Percentiles rank a stretch among this genome's conserved stretches.
Evolutionary conservation across 2,113 vertebrate genomes (phyloP).

Genomic region (Macheiramphus alcinus): DNA sequence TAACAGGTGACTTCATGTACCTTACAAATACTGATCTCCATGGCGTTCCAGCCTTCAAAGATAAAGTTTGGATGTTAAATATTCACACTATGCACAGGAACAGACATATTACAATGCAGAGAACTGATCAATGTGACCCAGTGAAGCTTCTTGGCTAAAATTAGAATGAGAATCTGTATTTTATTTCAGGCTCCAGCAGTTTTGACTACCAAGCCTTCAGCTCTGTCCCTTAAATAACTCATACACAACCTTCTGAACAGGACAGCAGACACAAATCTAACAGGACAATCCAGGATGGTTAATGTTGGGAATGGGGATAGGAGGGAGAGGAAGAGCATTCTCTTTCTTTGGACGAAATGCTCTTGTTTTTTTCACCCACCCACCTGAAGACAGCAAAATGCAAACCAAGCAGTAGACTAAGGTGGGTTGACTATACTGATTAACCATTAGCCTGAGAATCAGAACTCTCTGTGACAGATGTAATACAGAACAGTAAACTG

Average conservation of each 20-base stretch:
- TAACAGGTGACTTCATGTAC: not conserved
- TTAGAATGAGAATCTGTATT: not conserved
- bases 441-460: not conserved
- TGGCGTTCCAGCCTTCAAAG: not conserved
- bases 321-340: not conserved
- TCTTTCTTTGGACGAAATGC: not conserved
- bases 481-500: not conserved
- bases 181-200: not conserved
- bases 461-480: not conserved
- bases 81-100: not conserved
- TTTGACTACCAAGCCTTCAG: not conserved
- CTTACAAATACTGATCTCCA: not conserved
- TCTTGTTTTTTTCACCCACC: not conserved
- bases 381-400: not conserved
- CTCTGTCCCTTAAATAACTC: not conserved
- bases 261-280: not conserved
- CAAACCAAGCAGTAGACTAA: not conserved
- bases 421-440: not conserved
- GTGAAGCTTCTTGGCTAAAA: constrained; percentile 14
- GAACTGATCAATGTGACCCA: not conserved
- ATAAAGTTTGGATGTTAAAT: not conserved
- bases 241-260: not conserved
- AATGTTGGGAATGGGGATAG: not conserved
- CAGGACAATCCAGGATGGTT: not conserved
- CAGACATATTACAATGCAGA: not conserved